phyloP scores from a whole-genome alignment of 2,113 vertebrate species.

The Macrotus californicus region DNA sequence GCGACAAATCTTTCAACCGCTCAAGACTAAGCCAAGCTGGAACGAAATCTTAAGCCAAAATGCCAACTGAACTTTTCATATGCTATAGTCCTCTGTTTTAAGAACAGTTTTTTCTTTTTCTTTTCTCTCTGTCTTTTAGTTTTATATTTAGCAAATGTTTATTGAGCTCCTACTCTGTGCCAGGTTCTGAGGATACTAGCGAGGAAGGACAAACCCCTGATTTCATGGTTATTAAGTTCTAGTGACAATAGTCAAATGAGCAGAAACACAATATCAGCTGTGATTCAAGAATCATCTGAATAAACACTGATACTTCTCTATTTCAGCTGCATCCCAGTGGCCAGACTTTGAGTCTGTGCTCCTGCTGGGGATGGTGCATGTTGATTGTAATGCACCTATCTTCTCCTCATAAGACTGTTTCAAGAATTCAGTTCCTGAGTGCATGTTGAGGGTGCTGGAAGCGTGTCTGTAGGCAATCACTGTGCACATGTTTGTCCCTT shows the following conservation, averaged over 20 bases:
- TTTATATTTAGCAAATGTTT: background rate
- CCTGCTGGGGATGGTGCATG: background rate
- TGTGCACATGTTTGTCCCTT: background rate
- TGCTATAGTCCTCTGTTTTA: background rate
- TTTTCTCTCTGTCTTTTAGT: background rate
- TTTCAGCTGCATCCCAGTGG: background rate
- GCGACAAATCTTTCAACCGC: background rate
- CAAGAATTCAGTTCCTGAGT: background rate
- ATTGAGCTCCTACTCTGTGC: background rate
- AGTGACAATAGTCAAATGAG: background rate
- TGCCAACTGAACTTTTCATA: background rate
- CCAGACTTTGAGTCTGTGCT: background rate
- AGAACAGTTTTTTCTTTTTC: background rate
- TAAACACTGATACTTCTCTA: background rate
- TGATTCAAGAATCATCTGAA: background rate
- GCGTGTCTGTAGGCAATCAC: background rate
- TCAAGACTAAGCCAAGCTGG: background rate
- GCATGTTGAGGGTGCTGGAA: background rate
- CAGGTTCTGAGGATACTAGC: background rate
- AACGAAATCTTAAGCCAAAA: slow-evolving; percentile 2
- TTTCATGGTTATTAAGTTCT: background rate
- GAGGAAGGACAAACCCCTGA: background rate
- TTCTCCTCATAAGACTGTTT: too few relatives aligned
- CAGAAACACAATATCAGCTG: background rate
- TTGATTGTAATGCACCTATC: background rate